Conservation (phyloP, 2,888 invertebrate genomes). For the Perizoma flavofasciatum region DNA sequence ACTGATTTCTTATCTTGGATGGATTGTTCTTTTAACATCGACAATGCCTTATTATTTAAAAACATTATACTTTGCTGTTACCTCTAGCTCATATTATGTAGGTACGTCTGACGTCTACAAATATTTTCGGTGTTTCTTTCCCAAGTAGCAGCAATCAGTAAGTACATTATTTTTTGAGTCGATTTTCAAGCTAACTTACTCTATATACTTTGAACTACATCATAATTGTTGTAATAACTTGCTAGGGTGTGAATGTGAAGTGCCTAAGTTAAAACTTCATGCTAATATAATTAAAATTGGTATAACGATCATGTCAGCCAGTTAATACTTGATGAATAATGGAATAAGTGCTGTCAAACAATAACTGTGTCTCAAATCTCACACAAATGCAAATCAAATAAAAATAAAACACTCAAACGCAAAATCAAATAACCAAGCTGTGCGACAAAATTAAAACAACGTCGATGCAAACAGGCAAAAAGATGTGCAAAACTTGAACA, state of each 20-base stretch:
- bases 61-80: too few relatives aligned
- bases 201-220: too few relatives aligned
- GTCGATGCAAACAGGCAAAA: conserved; percentile 70
- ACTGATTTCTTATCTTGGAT: conserved; percentile 50
- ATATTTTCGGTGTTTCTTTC: too few relatives aligned
- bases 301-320: conserved; percentile 28
- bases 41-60: conserved; percentile 12
- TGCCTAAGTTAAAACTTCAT: conserved; percentile 24
- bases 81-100: too few relatives aligned
- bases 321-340: conserved; percentile 28
- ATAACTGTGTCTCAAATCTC: conserved; percentile 41
- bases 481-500: conserved; percentile 72
- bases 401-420: conserved; percentile 41
- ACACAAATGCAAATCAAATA: conserved; percentile 37
- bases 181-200: too few relatives aligned
- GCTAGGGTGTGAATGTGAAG: conserved; percentile 14
- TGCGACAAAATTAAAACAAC: conserved; percentile 63
- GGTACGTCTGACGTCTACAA: too few relatives aligned
- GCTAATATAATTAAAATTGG: conserved; percentile 31
- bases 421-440: conserved; percentile 60
- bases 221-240: background rate
- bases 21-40: conserved; percentile 49
- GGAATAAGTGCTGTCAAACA: conserved; percentile 19
- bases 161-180: too few relatives aligned
- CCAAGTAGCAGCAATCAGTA: too few relatives aligned